Evolutionary conservation across 1,140 invertebrate genomes (phyloP).

Genomic region (Cydia strobilella): DNA sequence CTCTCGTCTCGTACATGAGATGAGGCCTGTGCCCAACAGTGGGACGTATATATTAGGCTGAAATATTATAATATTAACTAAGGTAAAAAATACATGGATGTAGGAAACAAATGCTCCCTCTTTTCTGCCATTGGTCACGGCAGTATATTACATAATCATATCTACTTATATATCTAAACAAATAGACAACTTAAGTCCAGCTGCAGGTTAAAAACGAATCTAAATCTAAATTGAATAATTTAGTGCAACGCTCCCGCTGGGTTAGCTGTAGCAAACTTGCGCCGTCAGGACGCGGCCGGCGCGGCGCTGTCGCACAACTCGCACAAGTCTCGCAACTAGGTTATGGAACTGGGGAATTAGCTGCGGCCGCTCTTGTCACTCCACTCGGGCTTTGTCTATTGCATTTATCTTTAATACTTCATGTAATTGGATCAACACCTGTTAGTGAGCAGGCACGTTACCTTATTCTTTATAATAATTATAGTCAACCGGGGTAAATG

Average conservation of each 20-base stretch:
- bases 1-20: too few relatives aligned
- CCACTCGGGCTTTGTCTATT: not conserved
- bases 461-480: too few relatives aligned
- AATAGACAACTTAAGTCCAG: not conserved
- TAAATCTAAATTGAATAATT: constrained; percentile 8
- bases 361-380: not conserved
- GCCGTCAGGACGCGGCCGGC: not conserved
- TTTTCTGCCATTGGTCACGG: too few relatives aligned
- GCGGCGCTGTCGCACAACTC: not conserved
- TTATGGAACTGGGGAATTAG: constrained; percentile 11
- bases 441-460: not conserved
- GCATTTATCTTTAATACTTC: not conserved
- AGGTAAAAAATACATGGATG: too few relatives aligned
- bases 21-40: too few relatives aligned
- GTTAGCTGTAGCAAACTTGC: not conserved
- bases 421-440: not conserved
- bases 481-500: too few relatives aligned
- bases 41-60: too few relatives aligned
- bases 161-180: too few relatives aligned
- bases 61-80: too few relatives aligned
- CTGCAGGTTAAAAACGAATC: not conserved
- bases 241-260: not conserved
- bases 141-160: too few relatives aligned
- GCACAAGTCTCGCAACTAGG: not conserved
- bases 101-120: too few relatives aligned